Evolutionary conservation across 2,113 vertebrate genomes (phyloP).

Genomic region (Syrmaticus mikado): DNA sequence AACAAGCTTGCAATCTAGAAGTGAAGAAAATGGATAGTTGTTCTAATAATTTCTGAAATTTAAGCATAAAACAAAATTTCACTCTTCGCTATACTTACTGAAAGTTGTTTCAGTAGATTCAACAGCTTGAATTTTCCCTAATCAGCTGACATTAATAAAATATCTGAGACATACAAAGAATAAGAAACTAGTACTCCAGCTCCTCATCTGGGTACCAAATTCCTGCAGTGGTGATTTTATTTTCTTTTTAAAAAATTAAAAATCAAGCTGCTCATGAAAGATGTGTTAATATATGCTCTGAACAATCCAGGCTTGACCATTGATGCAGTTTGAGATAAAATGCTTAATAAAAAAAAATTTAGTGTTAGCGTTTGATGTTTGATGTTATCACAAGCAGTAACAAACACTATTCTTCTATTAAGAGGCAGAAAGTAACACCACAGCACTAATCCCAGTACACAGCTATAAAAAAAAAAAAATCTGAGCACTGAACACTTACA

Average conservation of each 20-base stretch:
- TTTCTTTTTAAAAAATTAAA: not conserved
- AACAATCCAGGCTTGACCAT: not conserved
- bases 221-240: not conserved
- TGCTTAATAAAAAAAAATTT: not conserved
- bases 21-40: not conserved
- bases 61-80: not conserved
- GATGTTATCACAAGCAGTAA: not conserved
- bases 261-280: not conserved
- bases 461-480: not conserved
- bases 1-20: slow-evolving; percentile 80
- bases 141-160: not conserved
- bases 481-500: not conserved
- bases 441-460: not conserved
- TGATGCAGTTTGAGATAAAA: not conserved
- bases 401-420: not conserved
- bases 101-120: not conserved
- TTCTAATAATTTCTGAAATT: not conserved
- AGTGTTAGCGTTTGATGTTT: not conserved
- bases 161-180: not conserved
- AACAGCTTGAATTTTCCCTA: not conserved
- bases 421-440: not conserved
- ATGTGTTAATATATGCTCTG: not conserved
- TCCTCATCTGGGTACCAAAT: not conserved
- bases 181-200: not conserved
- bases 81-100: not conserved